A percentile compares a stretch with the other conserved stretches of the same genome.
Conservation (phyloP, 2,113 vertebrate genomes). For the Myodes glareolus region DNA sequence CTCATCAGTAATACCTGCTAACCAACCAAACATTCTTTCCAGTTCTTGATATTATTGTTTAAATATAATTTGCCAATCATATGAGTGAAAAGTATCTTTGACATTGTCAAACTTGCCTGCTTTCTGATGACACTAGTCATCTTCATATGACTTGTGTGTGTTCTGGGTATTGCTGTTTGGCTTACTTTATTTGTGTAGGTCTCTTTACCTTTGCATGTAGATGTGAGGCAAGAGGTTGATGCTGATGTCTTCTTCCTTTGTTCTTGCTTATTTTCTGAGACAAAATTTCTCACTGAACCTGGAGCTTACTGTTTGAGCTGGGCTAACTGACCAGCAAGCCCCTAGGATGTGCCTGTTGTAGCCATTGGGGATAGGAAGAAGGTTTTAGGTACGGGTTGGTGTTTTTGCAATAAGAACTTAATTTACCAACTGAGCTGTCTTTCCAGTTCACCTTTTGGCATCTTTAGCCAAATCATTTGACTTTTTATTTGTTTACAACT, state of each 20-base stretch:
- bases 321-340: neutral
- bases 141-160: neutral
- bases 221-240: neutral
- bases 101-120: neutral
- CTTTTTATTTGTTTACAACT: conserved; percentile 35
- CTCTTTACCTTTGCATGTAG: neutral
- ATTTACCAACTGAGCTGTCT: neutral
- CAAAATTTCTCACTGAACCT: neutral
- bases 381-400: neutral
- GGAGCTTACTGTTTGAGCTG: neutral
- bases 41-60: conserved; percentile 28
- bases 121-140: conserved; percentile 31
- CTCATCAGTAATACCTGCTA: conserved; percentile 32
- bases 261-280: neutral
- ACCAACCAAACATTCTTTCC: neutral
- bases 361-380: neutral
- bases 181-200: neutral
- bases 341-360: neutral
- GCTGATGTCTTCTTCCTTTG: neutral
- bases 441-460: neutral
- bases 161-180: conserved; percentile 60
- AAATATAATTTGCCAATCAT: conserved; percentile 27
- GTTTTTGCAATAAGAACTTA: neutral
- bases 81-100: neutral
- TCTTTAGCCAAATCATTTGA: conserved; percentile 23